Evolutionary conservation across 2,888 invertebrate genomes (phyloP).

Genomic region (Hirtodrosophila histrioides): DNA sequence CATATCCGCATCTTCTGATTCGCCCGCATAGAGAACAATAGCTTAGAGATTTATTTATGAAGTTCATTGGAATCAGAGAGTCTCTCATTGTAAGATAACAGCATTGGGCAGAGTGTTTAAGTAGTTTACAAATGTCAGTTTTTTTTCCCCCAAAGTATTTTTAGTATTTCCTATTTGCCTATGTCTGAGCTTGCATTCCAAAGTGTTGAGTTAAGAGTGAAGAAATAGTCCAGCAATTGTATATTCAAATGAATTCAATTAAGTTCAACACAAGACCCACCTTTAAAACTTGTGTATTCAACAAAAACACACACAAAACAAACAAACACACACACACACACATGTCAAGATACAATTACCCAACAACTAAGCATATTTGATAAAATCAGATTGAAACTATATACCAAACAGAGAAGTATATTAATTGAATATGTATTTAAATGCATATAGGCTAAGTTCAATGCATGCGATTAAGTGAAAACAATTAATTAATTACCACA

Average conservation of each 20-base stretch:
- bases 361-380: conserved; percentile 46
- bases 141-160: not conserved
- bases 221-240: conserved; percentile 28
- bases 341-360: conserved; percentile 39
- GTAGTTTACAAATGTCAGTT: not conserved
- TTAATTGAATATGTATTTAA: conserved; percentile 21
- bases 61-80: not conserved
- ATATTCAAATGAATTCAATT: conserved; percentile 44
- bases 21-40: conserved; percentile 79
- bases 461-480: conserved; percentile 26
- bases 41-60: too few relatives aligned
- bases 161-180: conserved; percentile 3
- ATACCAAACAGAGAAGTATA: conserved; percentile 12
- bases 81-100: too few relatives aligned
- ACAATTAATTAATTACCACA: conserved; percentile 40
- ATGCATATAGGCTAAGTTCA: conserved; percentile 38
- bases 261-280: conserved; percentile 59
- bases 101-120: too few relatives aligned
- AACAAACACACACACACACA: conserved; percentile 47
- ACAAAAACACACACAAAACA: conserved; percentile 44
- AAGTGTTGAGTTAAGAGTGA: conserved; percentile 46
- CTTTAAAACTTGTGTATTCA: conserved; percentile 48
- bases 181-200: conserved; percentile 37
- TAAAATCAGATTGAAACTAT: conserved; percentile 50
- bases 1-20: conserved; percentile 76